Base-by-base conservation (phyloP, 2,888 invertebrate genomes). In the Agrenia bidenticulata region DNA sequence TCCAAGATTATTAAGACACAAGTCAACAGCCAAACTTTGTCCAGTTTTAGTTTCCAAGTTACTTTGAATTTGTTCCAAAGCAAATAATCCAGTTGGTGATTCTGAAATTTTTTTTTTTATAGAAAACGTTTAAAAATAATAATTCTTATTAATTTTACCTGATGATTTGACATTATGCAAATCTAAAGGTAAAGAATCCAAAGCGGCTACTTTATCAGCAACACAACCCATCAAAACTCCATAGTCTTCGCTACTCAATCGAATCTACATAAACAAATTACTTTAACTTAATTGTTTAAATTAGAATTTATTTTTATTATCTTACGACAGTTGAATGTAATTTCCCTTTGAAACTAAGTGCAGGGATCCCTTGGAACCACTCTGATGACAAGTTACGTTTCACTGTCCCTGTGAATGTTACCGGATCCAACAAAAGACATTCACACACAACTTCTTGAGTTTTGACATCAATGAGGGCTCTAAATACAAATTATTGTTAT, bases 281-380 rank as follows among this genome's bases (percentile, higher is more conserved):
- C 15, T 39, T n/a, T n/a, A n/a, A n/a, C n/a, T n/a, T n/a, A n/a
- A n/a, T n/a, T n/a, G n/a, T n/a, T 11, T 39, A 39, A 39, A 15
- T 11, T 15, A 39, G 39, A 7, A 39, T 11, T 39, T 11, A 39
- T 39, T 15, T 39, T 11, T 11, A 39, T 7, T 15, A 15, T 39
- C 59, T 57, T 66, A 69, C 69, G n/a, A 45, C 15, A 69, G 96
- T 89, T 55, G 86, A 85, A 65, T 89, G 86, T 76, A 97, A 82
- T 72, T 88, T 84, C 13, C 94, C 96, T 1, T 87, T 87, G 59
- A 97, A 83, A 74, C 91, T 90, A 9, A 96, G 82, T 78, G 94
- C 93, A 0, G 96, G 94, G 45, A 89, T 81, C 1, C 85, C 84
- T 51, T 86, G 88, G 78, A 88, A 92, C 92, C 93, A 93, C 4